Conservation (phyloP, 2,888 invertebrate genomes). For the Amphipoea lucens region DNA sequence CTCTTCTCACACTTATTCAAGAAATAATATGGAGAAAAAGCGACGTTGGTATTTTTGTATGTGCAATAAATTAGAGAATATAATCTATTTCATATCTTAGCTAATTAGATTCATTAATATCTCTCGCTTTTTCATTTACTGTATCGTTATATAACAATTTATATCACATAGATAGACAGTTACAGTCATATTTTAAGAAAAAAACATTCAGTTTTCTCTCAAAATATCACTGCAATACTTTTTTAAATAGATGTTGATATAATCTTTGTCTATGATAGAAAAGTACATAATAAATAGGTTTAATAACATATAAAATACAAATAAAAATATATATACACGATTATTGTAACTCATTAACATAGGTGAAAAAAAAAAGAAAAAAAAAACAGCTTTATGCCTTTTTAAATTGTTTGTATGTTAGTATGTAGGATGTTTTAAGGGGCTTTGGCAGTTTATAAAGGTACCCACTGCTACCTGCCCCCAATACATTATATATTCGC, state of each 20-base stretch:
- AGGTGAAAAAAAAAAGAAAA: conserved; percentile 82
- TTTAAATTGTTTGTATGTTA: conserved; percentile 89
- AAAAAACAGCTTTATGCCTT: conserved; percentile 89
- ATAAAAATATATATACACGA: conserved; percentile 90
- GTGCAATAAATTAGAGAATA: conserved; percentile 87
- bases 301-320: conserved; percentile 87
- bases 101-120: conserved; percentile 86
- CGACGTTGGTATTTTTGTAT: conserved; percentile 86
- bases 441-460: conserved; percentile 81
- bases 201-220: conserved; percentile 58
- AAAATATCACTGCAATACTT: conserved; percentile 71
- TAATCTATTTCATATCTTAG: conserved; percentile 88
- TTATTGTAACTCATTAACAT: conserved; percentile 88
- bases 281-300: conserved; percentile 89
- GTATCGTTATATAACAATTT: conserved; percentile 74
- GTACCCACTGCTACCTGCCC: conserved; percentile 81
- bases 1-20: conserved; percentile 67
- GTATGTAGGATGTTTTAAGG: conserved; percentile 81
- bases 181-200: conserved; percentile 71
- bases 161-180: conserved; percentile 70
- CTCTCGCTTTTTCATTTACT: conserved; percentile 85
- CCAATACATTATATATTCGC: conserved; percentile 82
- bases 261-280: conserved; percentile 89
- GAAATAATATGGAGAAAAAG: conserved; percentile 67
- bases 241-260: conserved; percentile 87